Percentiles rank a stretch among this genome's conserved stretches.
These are phyloP conservation scores for Aspidapion aeneum DNA, from an alignment of 2,888 invertebrate genomes.

Conservation along the genomic window DNA sequence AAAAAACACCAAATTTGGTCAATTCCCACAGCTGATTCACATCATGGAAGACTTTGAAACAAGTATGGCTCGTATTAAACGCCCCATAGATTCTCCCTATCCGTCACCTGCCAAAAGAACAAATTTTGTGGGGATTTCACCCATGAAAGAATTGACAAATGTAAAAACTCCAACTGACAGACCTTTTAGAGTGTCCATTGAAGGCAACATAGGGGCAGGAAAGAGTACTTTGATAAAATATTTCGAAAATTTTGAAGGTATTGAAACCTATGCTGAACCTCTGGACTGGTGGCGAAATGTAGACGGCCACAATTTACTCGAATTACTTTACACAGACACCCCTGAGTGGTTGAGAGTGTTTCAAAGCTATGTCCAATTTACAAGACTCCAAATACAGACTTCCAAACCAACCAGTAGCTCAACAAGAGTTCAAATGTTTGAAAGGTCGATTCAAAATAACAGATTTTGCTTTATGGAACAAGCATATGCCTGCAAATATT, in stretches of 20 bases:
- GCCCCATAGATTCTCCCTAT: slow-evolving; percentile 31
- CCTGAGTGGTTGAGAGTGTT: slow-evolving; percentile 81
- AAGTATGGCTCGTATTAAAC: slow-evolving; percentile 31
- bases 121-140: slow-evolving; percentile 41
- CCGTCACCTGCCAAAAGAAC: slow-evolving; percentile 33
- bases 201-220: slow-evolving; percentile 50
- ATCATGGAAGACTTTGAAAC: slow-evolving; percentile 40
- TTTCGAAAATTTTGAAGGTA: slow-evolving; percentile 41
- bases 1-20: neutral
- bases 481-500: slow-evolving; percentile 62
- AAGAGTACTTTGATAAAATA: slow-evolving; percentile 48
- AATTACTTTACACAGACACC: slow-evolving; percentile 84
- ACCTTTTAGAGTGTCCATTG: slow-evolving; percentile 47
- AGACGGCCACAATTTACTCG: slow-evolving; percentile 74
- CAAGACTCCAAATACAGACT: slow-evolving; percentile 81
- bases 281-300: slow-evolving; percentile 83
- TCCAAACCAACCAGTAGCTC: slow-evolving; percentile 49
- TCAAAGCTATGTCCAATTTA: slow-evolving; percentile 87
- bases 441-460: slow-evolving; percentile 84
- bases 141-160: slow-evolving; percentile 39
- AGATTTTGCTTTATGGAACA: slow-evolving; percentile 74
- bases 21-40: neutral
- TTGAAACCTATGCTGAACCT: slow-evolving; percentile 58
- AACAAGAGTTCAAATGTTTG: slow-evolving; percentile 81
- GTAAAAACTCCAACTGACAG: slow-evolving; percentile 40